Conservation (phyloP, 2,888 invertebrate species). For the Caenorhabditis uteleia region DNA sequence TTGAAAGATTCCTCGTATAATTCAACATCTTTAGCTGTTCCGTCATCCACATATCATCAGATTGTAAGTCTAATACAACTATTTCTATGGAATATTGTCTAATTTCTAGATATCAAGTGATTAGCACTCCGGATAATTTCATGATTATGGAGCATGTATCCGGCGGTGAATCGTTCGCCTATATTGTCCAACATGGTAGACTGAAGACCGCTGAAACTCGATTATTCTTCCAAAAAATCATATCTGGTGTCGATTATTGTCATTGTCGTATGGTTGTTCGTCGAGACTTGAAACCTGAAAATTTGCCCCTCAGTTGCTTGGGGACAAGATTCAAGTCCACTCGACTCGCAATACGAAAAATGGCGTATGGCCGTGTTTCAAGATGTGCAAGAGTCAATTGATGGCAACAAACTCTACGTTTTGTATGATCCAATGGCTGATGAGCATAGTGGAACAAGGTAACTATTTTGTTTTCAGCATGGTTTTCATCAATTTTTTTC, state of each 20-base stretch:
- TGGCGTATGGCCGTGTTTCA: conserved; percentile 55
- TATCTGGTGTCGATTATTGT: conserved; percentile 89
- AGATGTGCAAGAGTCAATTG: conserved; percentile 66
- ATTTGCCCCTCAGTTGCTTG: conserved; percentile 75
- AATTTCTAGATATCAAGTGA: conserved; percentile 80
- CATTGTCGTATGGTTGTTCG: conserved; percentile 99
- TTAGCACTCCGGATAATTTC: conserved; percentile 98
- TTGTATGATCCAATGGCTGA: conserved; percentile 68
- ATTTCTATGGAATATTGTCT: neutral
- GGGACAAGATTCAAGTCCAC: conserved; percentile 64
- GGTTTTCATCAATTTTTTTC: too few relatives aligned
- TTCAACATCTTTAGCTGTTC: conserved; percentile 98
- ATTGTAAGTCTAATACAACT: conserved; percentile 75
- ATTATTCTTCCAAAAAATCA: conserved; percentile 98
- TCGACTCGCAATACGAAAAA: conserved; percentile 61
- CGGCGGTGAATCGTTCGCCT: conserved; percentile 98
- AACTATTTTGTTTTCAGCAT: too few relatives aligned
- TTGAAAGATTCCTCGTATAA: conserved; percentile 96
- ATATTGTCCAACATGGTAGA: conserved; percentile 94
- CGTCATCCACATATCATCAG: conserved; percentile 99
- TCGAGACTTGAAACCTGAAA: conserved; percentile 84
- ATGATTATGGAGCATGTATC: conserved; percentile 99
- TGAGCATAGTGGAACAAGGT: conserved; percentile 55
- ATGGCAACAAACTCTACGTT: conserved; percentile 63
- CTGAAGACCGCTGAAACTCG: conserved; percentile 95